A percentile compares a stretch with the other conserved stretches of the same genome.
Conservation (phyloP, 2,113 vertebrate species). For the Pelmatolapia mariae region DNA sequence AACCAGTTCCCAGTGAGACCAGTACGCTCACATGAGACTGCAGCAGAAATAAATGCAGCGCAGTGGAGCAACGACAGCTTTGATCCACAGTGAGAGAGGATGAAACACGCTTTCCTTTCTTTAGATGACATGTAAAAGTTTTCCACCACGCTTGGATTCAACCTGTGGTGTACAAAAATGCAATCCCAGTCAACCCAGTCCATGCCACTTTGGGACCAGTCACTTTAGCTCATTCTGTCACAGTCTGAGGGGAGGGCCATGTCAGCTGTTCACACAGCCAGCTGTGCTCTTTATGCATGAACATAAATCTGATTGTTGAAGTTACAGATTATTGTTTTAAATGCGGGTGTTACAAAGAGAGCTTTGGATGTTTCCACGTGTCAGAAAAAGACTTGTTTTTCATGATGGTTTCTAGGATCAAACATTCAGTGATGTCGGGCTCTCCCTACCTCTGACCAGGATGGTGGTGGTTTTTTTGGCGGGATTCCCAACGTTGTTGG, state of each 20-base stretch:
- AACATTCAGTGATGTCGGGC: background rate
- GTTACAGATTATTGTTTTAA: background rate
- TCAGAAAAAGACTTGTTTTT: background rate
- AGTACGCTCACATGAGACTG: background rate
- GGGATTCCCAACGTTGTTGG: constrained; percentile 57
- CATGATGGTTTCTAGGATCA: background rate
- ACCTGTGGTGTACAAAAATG: background rate
- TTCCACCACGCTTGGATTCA: background rate
- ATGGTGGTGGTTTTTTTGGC: constrained; percentile 49
- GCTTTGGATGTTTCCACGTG: background rate
- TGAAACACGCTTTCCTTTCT: background rate
- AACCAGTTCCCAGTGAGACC: background rate
- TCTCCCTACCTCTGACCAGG: constrained; percentile 50
- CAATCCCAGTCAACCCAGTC: background rate
- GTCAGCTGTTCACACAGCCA: background rate
- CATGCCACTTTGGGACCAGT: background rate
- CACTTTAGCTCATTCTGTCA: background rate
- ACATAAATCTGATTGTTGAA: background rate
- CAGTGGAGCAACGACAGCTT: background rate
- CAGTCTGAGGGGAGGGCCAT: background rate
- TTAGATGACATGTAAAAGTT: background rate
- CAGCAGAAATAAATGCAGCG: background rate
- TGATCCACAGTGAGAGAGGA: background rate
- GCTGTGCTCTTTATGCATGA: background rate
- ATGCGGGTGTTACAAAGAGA: background rate